Conservation (phyloP, 2,888 invertebrate species). For the Tachina lurida region DNA sequence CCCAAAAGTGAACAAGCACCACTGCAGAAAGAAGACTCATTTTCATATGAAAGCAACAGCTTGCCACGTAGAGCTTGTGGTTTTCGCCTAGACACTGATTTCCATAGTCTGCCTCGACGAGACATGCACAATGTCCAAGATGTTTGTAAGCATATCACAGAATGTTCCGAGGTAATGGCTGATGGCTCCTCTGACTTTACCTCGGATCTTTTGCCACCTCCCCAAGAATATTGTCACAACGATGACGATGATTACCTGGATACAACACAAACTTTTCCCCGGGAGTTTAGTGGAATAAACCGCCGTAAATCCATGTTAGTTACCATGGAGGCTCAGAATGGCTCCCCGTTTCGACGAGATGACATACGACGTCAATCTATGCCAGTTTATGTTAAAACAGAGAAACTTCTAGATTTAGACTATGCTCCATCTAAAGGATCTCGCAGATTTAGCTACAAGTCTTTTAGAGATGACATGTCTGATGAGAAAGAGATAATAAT, state of each 20-base stretch:
- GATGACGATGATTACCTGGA: slow-evolving; percentile 75
- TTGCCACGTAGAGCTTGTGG: slow-evolving; percentile 81
- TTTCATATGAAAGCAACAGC: slow-evolving; percentile 82
- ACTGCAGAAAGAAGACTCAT: slow-evolving; percentile 66
- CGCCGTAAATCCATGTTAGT: slow-evolving; percentile 79
- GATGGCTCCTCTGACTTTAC: slow-evolving; percentile 77
- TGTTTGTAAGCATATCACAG: slow-evolving; percentile 81
- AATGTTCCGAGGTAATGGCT: slow-evolving; percentile 80
- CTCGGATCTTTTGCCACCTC: slow-evolving; percentile 77
- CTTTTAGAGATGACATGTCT: slow-evolving; percentile 66
- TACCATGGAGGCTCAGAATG: slow-evolving; percentile 56
- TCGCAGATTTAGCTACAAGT: slow-evolving; percentile 73
- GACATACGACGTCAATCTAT: slow-evolving; percentile 79
- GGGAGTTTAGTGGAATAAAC: slow-evolving; percentile 68
- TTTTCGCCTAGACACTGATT: slow-evolving; percentile 80
- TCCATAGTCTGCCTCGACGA: slow-evolving; percentile 81
- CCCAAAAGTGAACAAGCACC: slow-evolving; percentile 36
- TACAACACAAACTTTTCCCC: slow-evolving; percentile 69
- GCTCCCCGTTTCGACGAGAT: slow-evolving; percentile 77
- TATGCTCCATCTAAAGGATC: slow-evolving; percentile 76
- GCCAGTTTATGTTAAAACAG: slow-evolving; percentile 79
- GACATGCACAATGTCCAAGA: slow-evolving; percentile 80
- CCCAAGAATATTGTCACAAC: slow-evolving; percentile 77
- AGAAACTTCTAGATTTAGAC: slow-evolving; percentile 77
- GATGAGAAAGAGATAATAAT: slow-evolving; percentile 92